phyloP scores from a whole-genome alignment of 2,888 invertebrate genomes.

The Drosophila robusta region DNA sequence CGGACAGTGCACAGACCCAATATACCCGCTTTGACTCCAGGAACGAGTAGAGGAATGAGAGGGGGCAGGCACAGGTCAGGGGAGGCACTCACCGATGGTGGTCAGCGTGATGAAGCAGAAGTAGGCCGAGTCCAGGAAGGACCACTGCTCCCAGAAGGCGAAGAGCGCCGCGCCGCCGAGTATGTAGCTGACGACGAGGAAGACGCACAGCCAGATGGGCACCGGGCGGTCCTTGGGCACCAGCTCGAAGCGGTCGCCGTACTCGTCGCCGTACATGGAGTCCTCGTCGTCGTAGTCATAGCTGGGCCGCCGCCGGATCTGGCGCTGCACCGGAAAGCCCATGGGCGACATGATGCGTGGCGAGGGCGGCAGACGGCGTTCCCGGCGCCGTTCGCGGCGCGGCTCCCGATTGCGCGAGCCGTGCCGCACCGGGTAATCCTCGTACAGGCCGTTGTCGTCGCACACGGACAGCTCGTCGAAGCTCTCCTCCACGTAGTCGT shows the following conservation, averaged over 20 bases:
- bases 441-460: conserved; percentile 65
- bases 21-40: too few species aligned
- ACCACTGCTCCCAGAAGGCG: conserved; percentile 94
- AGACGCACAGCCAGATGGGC: conserved; percentile 95
- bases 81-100: conserved; percentile 88
- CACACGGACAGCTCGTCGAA: conserved; percentile 74
- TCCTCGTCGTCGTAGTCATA: conserved; percentile 88
- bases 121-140: conserved; percentile 94
- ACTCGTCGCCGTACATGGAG: conserved; percentile 87
- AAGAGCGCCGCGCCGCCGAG: conserved; percentile 95
- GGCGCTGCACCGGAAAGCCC: conserved; percentile 88
- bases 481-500: conserved; percentile 82
- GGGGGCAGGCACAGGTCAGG: too few species aligned
- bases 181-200: conserved; percentile 95
- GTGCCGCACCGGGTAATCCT: conserved; percentile 67
- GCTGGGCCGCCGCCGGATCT: conserved; percentile 85
- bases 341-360: conserved; percentile 89
- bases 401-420: conserved; percentile 58
- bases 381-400: conserved; percentile 59
- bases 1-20: too few species aligned
- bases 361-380: conserved; percentile 85
- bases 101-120: conserved; percentile 97
- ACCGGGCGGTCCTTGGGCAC: conserved; percentile 88
- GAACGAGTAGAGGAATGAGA: too few species aligned
- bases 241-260: conserved; percentile 85